These are phyloP conservation scores for Poecilus cupreus DNA, from an alignment of 2,888 invertebrate genomes.

Conservation along the genomic window DNA sequence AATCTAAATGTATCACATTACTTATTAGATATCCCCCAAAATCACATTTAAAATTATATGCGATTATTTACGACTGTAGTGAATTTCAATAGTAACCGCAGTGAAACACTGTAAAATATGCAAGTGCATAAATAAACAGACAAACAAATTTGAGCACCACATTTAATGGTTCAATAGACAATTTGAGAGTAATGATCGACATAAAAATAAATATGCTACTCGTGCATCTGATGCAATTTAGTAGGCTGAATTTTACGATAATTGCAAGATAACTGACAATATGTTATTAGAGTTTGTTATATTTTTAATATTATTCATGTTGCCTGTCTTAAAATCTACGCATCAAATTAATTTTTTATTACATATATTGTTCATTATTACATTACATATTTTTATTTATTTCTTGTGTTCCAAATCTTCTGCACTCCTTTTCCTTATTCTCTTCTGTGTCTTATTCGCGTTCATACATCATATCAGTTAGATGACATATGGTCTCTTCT, in stretches of 20 bases:
- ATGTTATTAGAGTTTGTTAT: not conserved
- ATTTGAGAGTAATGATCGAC: constrained; percentile 2
- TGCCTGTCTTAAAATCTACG: too few species aligned
- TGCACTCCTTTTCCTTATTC: too few species aligned
- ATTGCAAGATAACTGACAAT: not conserved
- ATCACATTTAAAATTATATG: not conserved
- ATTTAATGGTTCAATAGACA: not conserved
- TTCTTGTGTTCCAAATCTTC: too few species aligned
- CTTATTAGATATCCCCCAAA: not conserved
- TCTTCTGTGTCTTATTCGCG: too few species aligned
- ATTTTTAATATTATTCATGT: too few species aligned
- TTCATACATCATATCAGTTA: too few species aligned
- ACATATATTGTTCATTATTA: too few species aligned
- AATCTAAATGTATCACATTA: constrained; percentile 2
- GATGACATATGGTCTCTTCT: too few species aligned
- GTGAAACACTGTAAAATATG: constrained; percentile 2
- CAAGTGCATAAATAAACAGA: constrained; percentile 13
- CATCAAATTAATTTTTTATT: too few species aligned
- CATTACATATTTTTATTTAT: too few species aligned
- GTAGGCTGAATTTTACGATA: not conserved
- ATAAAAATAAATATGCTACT: constrained; percentile 15
- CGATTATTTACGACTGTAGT: not conserved
- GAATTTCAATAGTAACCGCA: constrained; percentile 1
- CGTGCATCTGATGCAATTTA: not conserved
- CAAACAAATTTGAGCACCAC: constrained; percentile 19